A percentile compares a stretch with the other conserved stretches of the same genome.
phyloP scores from a whole-genome alignment of 2,113 vertebrate species.

The Charina bottae region DNA sequence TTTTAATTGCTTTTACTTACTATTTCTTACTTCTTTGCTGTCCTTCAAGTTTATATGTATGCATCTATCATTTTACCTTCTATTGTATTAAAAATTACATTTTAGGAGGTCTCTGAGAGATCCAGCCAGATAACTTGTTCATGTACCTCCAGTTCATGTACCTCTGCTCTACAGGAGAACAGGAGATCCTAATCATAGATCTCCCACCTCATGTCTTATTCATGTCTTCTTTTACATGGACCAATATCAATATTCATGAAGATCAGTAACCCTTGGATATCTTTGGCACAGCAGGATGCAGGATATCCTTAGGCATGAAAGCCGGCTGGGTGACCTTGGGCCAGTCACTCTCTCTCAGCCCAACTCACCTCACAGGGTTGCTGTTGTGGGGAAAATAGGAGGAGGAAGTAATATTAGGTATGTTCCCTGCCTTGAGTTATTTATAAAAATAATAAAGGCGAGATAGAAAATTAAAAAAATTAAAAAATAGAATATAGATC shows the following conservation, averaged over 20 bases:
- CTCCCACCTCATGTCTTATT: neutral
- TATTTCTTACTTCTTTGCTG: neutral
- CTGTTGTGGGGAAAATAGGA: too few relatives aligned
- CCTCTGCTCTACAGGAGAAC: neutral
- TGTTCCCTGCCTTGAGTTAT: too few relatives aligned
- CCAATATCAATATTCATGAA: neutral
- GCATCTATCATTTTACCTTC: neutral
- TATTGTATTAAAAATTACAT: neutral
- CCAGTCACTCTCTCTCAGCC: too few relatives aligned
- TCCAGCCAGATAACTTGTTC: neutral
- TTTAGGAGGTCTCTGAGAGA: neutral
- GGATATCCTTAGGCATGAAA: too few relatives aligned
- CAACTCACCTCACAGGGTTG: too few relatives aligned
- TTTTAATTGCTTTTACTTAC: neutral
- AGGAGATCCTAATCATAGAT: neutral
- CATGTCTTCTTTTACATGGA: neutral
- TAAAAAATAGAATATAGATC: neutral
- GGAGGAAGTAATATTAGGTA: too few relatives aligned
- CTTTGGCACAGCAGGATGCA: neutral
- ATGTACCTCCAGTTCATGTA: neutral
- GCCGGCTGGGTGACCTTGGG: too few relatives aligned
- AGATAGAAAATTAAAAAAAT: too few relatives aligned
- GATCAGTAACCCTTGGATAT: neutral
- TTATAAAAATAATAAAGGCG: too few relatives aligned
- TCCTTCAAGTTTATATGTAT: neutral